Evolutionary conservation across 2,797 vertebrate species (phyloP).

Genomic region (Channallabes apus): DNA sequence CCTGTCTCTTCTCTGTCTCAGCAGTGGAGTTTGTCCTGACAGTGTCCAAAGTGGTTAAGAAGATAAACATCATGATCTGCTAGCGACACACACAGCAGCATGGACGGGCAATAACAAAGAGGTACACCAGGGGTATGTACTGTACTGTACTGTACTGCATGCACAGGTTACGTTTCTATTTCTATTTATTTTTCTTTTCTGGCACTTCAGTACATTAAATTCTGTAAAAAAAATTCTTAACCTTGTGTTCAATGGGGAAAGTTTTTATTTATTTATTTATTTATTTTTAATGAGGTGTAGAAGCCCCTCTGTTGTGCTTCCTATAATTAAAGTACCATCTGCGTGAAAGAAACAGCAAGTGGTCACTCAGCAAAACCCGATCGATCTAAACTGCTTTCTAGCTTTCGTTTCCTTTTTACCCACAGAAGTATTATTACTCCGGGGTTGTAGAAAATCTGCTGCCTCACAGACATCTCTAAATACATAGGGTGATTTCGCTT

Average conservation of each 20-base stretch:
- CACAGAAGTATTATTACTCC: conserved; percentile 30
- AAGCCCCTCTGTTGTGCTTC: background rate
- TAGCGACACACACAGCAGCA: conserved; percentile 59
- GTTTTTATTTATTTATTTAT: background rate
- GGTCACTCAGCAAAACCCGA: conserved; percentile 35
- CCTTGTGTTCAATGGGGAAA: background rate
- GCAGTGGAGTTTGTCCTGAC: conserved; percentile 58
- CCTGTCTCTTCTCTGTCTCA: conserved; percentile 53
- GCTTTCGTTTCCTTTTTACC: conserved; percentile 54
- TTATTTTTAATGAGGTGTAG: background rate
- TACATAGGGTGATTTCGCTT: conserved; percentile 15
- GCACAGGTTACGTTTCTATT: background rate
- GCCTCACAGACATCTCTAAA: conserved; percentile 30
- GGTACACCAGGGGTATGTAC: conserved; percentile 70
- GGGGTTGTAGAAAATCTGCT: conserved; percentile 32
- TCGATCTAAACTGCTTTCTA: conserved; percentile 23
- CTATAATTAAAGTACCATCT: conserved; percentile 2
- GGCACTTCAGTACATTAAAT: background rate
- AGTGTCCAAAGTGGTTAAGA: conserved; percentile 42
- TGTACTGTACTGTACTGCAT: conserved; percentile 61
- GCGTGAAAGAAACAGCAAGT: conserved; percentile 5
- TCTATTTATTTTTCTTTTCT: background rate
- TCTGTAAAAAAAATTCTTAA: background rate
- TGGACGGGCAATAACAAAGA: conserved; percentile 68
- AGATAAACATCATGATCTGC: conserved; percentile 52